Conservation (phyloP, 2,113 vertebrate species). For the Nothobranchius kuhntae region DNA sequence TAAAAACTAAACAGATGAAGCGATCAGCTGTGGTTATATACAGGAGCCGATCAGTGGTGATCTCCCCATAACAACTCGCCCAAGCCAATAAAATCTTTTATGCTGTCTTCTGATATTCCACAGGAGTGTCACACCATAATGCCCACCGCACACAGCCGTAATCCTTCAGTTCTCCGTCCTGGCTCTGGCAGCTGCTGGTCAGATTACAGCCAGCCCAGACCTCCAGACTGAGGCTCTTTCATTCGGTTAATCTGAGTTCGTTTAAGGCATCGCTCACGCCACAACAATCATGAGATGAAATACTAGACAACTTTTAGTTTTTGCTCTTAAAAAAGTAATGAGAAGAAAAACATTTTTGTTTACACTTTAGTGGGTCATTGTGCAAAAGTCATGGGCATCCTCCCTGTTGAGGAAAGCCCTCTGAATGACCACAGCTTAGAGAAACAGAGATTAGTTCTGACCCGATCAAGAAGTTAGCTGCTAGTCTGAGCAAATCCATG, state of each 20-base stretch:
- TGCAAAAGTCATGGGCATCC: no score
- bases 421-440: no score
- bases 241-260: constrained; percentile 64
- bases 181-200: constrained; percentile 59
- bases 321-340: no score
- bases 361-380: no score
- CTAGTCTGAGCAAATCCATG: no score
- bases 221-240: constrained; percentile 67
- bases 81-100: constrained; percentile 25
- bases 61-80: constrained; percentile 24
- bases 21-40: constrained; percentile 10
- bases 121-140: constrained; percentile 38
- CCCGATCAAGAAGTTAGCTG: no score
- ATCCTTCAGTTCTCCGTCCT: constrained; percentile 40
- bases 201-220: constrained; percentile 64
- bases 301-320: no score
- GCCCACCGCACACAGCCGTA: constrained; percentile 28
- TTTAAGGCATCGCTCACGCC: not conserved
- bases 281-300: no score
- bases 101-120: constrained; percentile 30
- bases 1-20: not conserved
- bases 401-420: no score
- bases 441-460: no score
- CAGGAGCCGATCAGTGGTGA: not conserved
- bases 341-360: no score